These are phyloP conservation scores for Beris chalybata DNA, from an alignment of 2,888 invertebrate species.

Conservation along the genomic window DNA sequence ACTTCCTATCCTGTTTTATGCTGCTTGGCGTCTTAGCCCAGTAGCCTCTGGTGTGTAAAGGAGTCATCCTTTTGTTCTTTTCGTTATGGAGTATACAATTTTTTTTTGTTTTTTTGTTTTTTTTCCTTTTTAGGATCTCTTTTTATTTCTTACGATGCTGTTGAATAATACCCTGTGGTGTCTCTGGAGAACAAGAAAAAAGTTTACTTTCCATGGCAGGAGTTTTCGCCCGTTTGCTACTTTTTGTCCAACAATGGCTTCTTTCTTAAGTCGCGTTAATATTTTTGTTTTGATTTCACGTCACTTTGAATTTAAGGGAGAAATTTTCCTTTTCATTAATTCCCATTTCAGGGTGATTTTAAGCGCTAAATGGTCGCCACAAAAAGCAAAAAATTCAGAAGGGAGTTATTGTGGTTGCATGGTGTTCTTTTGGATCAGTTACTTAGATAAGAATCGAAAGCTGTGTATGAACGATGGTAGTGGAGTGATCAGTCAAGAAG, in stretches of 20 bases:
- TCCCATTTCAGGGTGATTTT: conserved; percentile 22
- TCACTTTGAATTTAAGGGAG: conserved; percentile 31
- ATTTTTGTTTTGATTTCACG: conserved; percentile 37
- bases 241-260: conserved; percentile 19
- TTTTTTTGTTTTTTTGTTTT: conserved; percentile 16
- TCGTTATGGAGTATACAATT: conserved; percentile 16
- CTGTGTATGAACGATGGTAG: no score
- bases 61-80: conserved; percentile 31
- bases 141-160: conserved; percentile 14
- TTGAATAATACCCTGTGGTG: conserved; percentile 27
- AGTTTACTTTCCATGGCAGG: conserved; percentile 20
- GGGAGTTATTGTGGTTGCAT: no score
- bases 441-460: no score
- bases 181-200: conserved; percentile 13
- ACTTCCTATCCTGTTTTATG: conserved; percentile 32
- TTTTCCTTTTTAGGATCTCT: conserved; percentile 6
- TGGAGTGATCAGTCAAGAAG: no score
- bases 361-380: conserved; percentile 12
- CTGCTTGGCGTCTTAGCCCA: conserved; percentile 26
- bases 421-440: no score
- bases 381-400: neutral
- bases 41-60: conserved; percentile 30
- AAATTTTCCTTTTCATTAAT: conserved; percentile 36
- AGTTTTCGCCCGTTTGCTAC: conserved; percentile 12
- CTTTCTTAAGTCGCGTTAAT: conserved; percentile 28